These are phyloP conservation scores for Karalla daura DNA, from an alignment of 2,797 vertebrate genomes.

Conservation along the genomic window DNA sequence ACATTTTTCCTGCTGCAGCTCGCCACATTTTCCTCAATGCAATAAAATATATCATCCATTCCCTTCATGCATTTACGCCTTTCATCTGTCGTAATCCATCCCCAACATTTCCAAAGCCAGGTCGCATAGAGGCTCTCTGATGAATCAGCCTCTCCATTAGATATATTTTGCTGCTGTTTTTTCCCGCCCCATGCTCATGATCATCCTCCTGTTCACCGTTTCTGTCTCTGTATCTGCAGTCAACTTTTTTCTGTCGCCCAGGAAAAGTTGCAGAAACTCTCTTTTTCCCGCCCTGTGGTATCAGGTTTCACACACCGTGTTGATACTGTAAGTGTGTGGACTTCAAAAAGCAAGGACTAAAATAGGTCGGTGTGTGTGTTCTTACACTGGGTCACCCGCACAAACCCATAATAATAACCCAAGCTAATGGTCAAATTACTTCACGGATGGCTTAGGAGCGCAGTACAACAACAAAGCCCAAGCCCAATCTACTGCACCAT, in stretches of 20 bases:
- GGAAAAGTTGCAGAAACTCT: background rate
- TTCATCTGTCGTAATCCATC: constrained; percentile 5
- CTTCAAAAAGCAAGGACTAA: constrained; percentile 21
- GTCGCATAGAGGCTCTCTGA: constrained; percentile 7
- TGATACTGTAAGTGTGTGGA: constrained; percentile 3
- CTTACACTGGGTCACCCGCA: constrained; percentile 27
- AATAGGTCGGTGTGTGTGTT: constrained; percentile 1
- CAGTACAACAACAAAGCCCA: constrained; percentile 25
- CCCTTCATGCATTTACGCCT: background rate
- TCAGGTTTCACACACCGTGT: background rate
- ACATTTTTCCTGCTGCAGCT: constrained; percentile 16
- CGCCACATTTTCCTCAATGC: constrained; percentile 29
- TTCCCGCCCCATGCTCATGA: background rate
- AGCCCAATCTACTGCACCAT: constrained; percentile 26
- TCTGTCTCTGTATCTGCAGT: background rate
- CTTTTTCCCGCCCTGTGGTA: background rate
- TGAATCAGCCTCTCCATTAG: constrained; percentile 38
- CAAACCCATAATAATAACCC: constrained; percentile 25
- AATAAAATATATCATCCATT: constrained; percentile 30
- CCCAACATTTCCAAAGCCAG: background rate
- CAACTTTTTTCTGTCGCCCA: background rate
- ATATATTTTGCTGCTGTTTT: constrained; percentile 8
- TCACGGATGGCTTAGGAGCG: constrained; percentile 26
- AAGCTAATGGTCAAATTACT: constrained; percentile 48
- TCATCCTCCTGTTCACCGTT: background rate